Evolutionary conservation across 2,888 invertebrate species (phyloP), one percentile per base, ranked within the genome.

Genomic region (Gortyna flavago): DNA sequence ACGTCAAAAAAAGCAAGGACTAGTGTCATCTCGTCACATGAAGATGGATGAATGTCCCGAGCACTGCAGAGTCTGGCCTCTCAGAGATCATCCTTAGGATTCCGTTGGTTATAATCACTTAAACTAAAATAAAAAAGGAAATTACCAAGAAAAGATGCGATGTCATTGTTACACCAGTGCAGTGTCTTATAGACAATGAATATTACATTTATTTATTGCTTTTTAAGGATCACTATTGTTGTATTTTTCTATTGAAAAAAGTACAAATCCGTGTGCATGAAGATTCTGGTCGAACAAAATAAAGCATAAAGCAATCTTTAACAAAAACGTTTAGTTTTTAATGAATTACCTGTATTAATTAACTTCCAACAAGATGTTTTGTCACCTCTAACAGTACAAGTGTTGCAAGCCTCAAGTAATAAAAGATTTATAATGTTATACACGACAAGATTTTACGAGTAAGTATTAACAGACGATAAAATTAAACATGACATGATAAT

Each of bases 391-490:
- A 82, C 70, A 73, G 57, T 71, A 67, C 29, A 6, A 61, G 64
- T 81, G 73, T 81, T 85, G 73, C 75, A 76, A 85, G 72, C 6
- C 38, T 76, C 51, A 5, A 32, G 73, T 76, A 71, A 85, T 85
- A 81, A 83, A 83, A 82, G 35, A 84, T 80, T 84, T 80, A 73
- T 80, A 59, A 79, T 44, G 25, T 84, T 67, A 79, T 57, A 67
- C 59, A 73, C 59, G 59, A 67, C 72, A 54, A 68, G 67, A 73
- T 85, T 85, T 81, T 83, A 82, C 84, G 67, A 81, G 71, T 79
- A 71, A 68, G 71, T 84, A 84, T 81, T 85, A 85, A 65, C 64
- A 48, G 64, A 48, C 61, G 72, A 81, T 83, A 81, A 85, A 81
- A 85, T 68, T 54, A 61, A 68, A 81, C 85, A 81, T 71, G 77